Percentiles rank a stretch among this genome's conserved stretches.
Conservation (phyloP, 2,888 invertebrate species). For the Heliconius cydno region DNA sequence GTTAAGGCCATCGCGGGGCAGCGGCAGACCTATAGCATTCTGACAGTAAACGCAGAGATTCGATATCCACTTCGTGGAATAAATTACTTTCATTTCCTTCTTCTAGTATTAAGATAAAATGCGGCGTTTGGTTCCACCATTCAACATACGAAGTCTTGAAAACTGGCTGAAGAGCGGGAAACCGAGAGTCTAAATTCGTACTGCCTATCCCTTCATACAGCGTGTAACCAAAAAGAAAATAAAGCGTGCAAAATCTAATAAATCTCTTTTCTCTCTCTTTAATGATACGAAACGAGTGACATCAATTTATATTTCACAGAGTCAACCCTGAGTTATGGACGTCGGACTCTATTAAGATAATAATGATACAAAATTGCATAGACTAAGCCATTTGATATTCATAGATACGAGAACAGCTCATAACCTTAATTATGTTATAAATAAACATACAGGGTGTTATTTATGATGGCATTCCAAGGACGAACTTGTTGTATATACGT, state of each 20-base stretch:
- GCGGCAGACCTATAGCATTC: too few relatives aligned
- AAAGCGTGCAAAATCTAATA: neutral
- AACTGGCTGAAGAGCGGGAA: neutral
- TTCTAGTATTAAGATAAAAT: neutral
- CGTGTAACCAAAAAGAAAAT: neutral
- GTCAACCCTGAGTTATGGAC: neutral
- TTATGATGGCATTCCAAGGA: conserved; percentile 7
- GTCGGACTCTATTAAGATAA: conserved; percentile 25
- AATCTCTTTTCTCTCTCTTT: neutral
- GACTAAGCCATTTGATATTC: conserved; percentile 34
- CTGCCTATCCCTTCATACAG: neutral
- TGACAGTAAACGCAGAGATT: too few relatives aligned
- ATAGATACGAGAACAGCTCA: conserved; percentile 33
- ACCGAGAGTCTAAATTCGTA: neutral
- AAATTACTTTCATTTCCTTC: too few relatives aligned
- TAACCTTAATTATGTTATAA: conserved; percentile 37
- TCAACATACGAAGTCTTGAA: too few relatives aligned
- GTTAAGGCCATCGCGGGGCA: too few relatives aligned
- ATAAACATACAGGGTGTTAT: conserved; percentile 32
- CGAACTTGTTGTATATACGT: neutral
- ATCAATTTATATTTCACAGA: neutral
- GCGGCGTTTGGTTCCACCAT: too few relatives aligned
- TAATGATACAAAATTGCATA: conserved; percentile 23
- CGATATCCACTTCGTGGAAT: too few relatives aligned
- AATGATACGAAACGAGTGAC: neutral